Evolutionary conservation across 2,888 invertebrate genomes (phyloP), one percentile per base, ranked within the genome.

Genomic region (Mimachlamys varia): DNA sequence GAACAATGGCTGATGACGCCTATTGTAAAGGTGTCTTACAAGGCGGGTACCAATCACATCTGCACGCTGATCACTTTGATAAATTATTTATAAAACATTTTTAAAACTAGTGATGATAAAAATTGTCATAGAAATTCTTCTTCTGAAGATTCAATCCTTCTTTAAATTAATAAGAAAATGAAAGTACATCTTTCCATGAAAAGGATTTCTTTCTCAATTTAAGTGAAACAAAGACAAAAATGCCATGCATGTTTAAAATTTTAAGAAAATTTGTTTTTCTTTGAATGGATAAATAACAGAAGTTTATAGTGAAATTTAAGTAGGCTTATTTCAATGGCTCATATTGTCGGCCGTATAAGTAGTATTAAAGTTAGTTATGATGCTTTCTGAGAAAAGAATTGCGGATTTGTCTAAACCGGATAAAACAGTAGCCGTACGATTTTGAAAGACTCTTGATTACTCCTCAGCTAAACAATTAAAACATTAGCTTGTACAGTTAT

Each of bases 371-470:
- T 33, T 76, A 33, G 76, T 22, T 76, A 76, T 76, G 10, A 76
- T 4, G 10, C 27, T 15, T 76, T 76, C 27, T 33, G 76, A 76
- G 76, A 76, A 76, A 76, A 76, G 7, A 33, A 17, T 12, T 27
- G 10, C 12, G 17, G 76, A 76, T 76, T 76, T 76, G 22, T 33
- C 76, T 13, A 27, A 76, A 22, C 76, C 10, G 27, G 33, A 27
- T 76, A 76, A 76, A 76, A 76, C 76, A 76, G 76, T 76, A 76
- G 76, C 76, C 76, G 13, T 19, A 76, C 33, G 33, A 76, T 22
- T 76, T 76, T 76, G 76, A 76, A 27, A 76, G 10, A 76, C 76
- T 27, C 76, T 76, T 15, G 12, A 76, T 76, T 76, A 76, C 76
- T 76, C 22, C 33, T 76, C 12, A 13, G 76, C 76, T 33, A 53